Evolutionary conservation across 2,888 invertebrate genomes (phyloP).

Genomic region (Danaus chrysippus): DNA sequence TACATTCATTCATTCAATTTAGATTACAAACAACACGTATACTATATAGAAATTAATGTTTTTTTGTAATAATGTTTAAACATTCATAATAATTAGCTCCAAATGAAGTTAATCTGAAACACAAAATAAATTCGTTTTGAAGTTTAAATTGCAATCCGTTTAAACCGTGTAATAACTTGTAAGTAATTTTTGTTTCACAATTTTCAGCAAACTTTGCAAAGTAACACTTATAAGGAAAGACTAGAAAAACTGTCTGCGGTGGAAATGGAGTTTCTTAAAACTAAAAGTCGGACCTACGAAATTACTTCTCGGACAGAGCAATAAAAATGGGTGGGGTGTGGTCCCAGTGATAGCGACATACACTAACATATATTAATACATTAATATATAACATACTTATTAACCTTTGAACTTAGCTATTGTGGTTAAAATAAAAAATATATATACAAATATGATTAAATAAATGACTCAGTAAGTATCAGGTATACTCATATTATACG

Average conservation of each 20-base stretch:
- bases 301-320: conserved; percentile 77
- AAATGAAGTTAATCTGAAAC: too few species aligned
- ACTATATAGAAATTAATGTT: neutral
- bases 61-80: neutral
- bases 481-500: too few species aligned
- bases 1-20: conserved; percentile 11
- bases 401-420: too few species aligned
- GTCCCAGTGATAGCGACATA: conserved; percentile 40
- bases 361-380: neutral
- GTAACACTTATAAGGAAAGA: conserved; percentile 47
- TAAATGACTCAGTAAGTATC: too few species aligned
- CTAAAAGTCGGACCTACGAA: conserved; percentile 73
- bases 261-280: conserved; percentile 71
- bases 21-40: conserved; percentile 3
- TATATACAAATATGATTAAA: too few species aligned
- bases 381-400: neutral
- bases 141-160: conserved; percentile 2
- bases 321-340: conserved; percentile 62
- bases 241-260: conserved; percentile 62
- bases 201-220: conserved; percentile 35
- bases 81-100: too few species aligned
- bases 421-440: too few species aligned
- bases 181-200: conserved; percentile 31
- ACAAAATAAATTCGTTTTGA: neutral
- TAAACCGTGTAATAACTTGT: conserved; percentile 6